Base-by-base conservation (phyloP, 2,113 vertebrate species). In the Pseudopipra pipra region DNA sequence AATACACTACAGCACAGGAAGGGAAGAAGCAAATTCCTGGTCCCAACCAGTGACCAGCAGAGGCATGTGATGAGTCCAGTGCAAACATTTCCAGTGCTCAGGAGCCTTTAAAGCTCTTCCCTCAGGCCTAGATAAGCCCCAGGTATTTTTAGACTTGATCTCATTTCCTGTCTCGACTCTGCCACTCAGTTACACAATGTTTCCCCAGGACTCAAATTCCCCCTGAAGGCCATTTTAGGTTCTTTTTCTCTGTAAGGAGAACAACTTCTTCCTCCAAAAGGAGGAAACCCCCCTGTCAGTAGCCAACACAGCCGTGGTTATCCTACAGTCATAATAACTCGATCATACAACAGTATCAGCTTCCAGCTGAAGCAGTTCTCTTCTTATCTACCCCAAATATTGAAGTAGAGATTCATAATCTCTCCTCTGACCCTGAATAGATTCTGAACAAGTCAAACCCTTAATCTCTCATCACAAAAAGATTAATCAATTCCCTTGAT, bases 91-190 rank as follows among this genome's bases (percentile, higher is more conserved):
- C 39, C 89, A 55, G 87, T 11, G 54, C 80, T 49, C 73, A 24
- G 27, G 11, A 67, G 78, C 92, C 56, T 55, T 51, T 85, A 81
- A 68, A 73, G 14, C 61, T 70, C 86, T 75, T 61, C 31, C 54
- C 59, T 46, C 2, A 6, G 5, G 8, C 75, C 2, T 1, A 39
- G 81, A 65, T 94, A 82, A 97, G 70, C 87, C 85, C 55, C 74
- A n/a, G 92, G 66, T 93, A 95, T 95, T 95, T 95, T 93, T 91
- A 89, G 90, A 9, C 43, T 75, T 94, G 14, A 92, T 65, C 93
- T 66, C 47, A 89, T 93, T 91, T 95, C 93, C 90, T 95, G 92
- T 56, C 70, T 85, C 8, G 6, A 23, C 43, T 59, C 75, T 68
- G 85, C 51, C 2, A 5, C 47, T 30, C 22, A 43, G 85, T 79